These are phyloP conservation scores for Gasterosteus aculeatus DNA, from an alignment of 2,113 vertebrate species.

Conservation along the genomic window DNA sequence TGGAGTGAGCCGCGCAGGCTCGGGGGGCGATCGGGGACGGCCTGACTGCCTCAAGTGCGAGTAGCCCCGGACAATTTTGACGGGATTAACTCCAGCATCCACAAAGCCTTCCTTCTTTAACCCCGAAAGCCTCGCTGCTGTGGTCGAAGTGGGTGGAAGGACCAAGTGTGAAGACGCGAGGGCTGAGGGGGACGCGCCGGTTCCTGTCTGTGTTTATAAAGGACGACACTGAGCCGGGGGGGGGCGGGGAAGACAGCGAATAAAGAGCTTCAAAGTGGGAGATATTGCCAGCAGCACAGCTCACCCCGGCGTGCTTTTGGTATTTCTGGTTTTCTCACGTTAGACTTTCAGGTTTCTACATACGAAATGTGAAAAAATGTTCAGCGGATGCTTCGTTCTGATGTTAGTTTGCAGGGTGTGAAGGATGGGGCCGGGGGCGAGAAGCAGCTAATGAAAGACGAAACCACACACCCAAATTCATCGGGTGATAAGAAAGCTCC, in stretches of 20 bases:
- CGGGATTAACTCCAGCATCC: conserved; percentile 54
- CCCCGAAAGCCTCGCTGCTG: conserved; percentile 26
- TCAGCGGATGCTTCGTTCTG: background rate
- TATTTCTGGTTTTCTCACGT: background rate
- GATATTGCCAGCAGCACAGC: conserved; percentile 8
- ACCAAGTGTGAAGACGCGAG: conserved; percentile 15
- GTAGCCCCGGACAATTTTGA: conserved; percentile 28
- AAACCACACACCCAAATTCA: conserved; percentile 48
- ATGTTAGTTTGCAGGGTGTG: conserved; percentile 1
- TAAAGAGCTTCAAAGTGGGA: background rate
- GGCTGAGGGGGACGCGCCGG: background rate
- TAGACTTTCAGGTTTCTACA: conserved; percentile 5
- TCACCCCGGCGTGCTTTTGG: conserved; percentile 17
- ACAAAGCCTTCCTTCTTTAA: conserved; percentile 44
- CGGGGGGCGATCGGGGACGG: conserved; percentile 24
- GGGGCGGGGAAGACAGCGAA: background rate
- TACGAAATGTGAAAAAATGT: conserved; percentile 8
- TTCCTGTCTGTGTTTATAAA: background rate
- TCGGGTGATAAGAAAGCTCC: conserved; percentile 39
- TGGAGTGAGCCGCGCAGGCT: conserved; percentile 26
- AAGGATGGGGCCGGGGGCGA: conserved; percentile 28
- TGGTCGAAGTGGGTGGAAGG: conserved; percentile 1
- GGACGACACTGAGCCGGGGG: background rate
- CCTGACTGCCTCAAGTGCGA: conserved; percentile 31
- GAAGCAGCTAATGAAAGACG: conserved; percentile 25